Evolutionary conservation across 2,113 vertebrate genomes (phyloP).

Genomic region (Myodes glareolus): DNA sequence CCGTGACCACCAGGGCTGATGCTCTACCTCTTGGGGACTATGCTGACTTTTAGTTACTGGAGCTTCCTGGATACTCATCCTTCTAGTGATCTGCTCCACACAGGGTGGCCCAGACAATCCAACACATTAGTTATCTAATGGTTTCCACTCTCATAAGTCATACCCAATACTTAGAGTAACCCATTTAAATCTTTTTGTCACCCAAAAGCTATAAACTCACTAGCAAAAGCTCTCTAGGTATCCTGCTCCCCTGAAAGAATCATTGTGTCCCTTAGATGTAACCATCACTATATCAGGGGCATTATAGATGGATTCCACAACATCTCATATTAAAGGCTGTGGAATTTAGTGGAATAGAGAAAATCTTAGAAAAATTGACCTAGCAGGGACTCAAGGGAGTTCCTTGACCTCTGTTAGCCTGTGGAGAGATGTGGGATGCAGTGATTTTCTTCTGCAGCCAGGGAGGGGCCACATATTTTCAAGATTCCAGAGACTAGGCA

Average conservation of each 20-base stretch:
- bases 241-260: not conserved
- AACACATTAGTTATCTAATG: no score
- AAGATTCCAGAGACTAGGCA: not conserved
- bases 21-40: not conserved
- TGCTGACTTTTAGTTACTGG: not conserved
- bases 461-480: not conserved
- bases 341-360: not conserved
- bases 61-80: not conserved
- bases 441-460: not conserved
- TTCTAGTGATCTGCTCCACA: not conserved
- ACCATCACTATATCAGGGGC: not conserved
- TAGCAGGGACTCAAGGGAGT: no score
- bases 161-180: no score
- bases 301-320: not conserved
- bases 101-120: not conserved
- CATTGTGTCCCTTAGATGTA: not conserved
- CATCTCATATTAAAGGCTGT: not conserved
- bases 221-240: not conserved
- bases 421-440: not conserved
- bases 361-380: not conserved
- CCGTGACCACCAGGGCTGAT: no score
- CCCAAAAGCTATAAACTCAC: not conserved
- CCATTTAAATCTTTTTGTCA: not conserved
- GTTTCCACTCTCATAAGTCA: not conserved
- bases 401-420: not conserved